A percentile compares a stretch with the other conserved stretches of the same genome.
These are phyloP conservation scores for Lasioglossum leucozonium DNA, from an alignment of 2,888 invertebrate species.

Conservation along the genomic window DNA sequence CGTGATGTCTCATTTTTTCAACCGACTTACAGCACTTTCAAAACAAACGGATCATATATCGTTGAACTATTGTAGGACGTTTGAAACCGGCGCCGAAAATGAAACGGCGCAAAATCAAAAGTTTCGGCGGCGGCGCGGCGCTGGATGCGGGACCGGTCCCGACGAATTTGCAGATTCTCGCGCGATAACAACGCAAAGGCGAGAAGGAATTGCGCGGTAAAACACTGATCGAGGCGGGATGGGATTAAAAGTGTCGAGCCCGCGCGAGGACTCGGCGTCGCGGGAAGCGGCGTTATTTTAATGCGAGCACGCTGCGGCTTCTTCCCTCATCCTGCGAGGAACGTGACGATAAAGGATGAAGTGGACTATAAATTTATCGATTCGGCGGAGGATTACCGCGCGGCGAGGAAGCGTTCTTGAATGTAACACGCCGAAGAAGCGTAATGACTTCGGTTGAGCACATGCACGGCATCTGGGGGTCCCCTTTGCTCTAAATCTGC, in stretches of 20 bases:
- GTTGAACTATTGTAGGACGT: neutral
- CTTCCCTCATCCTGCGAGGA: neutral
- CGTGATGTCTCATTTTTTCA: no score
- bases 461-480: slow-evolving; percentile 71
- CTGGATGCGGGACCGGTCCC: no score
- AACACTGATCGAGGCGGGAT: neutral
- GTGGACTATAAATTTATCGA: slow-evolving; percentile 48
- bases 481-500: slow-evolving; percentile 64
- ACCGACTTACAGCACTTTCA: no score
- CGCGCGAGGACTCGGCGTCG: neutral
- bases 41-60: no score
- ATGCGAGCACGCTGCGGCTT: neutral
- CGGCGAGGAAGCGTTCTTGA: slow-evolving; percentile 44
- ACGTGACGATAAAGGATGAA: slow-evolving; percentile 24
- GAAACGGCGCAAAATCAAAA: no score
- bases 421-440: slow-evolving; percentile 57
- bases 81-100: no score
- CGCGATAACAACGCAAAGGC: neutral
- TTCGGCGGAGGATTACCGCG: slow-evolving; percentile 22
- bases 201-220: neutral
- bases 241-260: neutral
- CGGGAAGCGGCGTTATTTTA: neutral
- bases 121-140: no score
- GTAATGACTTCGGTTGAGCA: slow-evolving; percentile 69
- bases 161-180: no score